Evolutionary conservation across 2,113 vertebrate genomes (phyloP).

Genomic region (Ceyx melanurus): DNA sequence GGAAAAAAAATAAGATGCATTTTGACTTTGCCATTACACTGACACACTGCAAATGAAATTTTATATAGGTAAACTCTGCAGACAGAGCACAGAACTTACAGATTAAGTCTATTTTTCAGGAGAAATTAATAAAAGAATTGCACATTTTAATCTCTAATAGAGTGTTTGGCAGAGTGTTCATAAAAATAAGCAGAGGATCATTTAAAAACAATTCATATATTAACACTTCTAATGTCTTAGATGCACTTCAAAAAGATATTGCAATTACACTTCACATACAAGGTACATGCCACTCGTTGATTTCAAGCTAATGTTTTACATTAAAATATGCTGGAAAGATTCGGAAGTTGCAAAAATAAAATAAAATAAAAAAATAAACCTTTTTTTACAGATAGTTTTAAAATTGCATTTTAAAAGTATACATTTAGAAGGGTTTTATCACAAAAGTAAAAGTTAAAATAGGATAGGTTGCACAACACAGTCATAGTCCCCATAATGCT

Average conservation of each 20-base stretch:
- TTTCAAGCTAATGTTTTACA: not conserved
- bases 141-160: not conserved
- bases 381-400: not conserved
- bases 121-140: not conserved
- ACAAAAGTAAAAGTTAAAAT: not conserved
- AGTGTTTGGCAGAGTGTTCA: not conserved
- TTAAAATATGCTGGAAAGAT: not conserved
- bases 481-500: not conserved
- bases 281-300: not conserved
- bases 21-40: not conserved
- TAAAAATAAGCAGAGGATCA: not conserved
- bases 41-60: not conserved
- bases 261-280: not conserved
- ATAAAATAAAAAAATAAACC: not conserved
- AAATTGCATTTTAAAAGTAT: not conserved
- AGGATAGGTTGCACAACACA: accelerated
- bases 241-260: not conserved
- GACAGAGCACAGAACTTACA: not conserved
- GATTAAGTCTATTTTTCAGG: not conserved
- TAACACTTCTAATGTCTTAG: not conserved
- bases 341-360: not conserved
- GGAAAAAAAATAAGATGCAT: not conserved
- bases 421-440: accelerated
- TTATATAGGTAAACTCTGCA: not conserved
- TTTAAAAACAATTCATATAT: not conserved